Evolutionary conservation across 2,113 vertebrate species (phyloP), one percentile per base, ranked within the genome.

Genomic region (Equus przewalskii): DNA sequence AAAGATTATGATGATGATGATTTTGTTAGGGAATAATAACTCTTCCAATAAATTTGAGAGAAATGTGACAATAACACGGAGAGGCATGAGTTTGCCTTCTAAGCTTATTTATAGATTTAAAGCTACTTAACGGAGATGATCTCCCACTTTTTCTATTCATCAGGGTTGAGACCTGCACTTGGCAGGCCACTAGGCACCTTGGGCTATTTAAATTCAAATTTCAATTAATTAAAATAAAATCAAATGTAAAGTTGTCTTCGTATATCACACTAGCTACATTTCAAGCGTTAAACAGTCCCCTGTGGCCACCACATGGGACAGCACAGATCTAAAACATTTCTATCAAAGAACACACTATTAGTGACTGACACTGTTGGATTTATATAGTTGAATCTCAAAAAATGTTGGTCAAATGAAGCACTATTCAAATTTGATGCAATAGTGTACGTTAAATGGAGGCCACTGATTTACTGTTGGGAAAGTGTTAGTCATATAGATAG

Each of bases 11-110:
- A 79, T 41, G 33, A 16, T 69, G 28, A 73, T 58, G 1, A 51
- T 85, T 93, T 78, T 89, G 24, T 72, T 56, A 80, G 41, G 22
- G 9, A 73, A 81, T 54, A 58, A 49, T 12, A 67, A 28, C 85
- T 80, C 46, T 94, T 94, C 60, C 87, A 36, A 44, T 85, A 94
- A 89, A 82, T 93, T 76, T 19, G 91, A 85, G 7, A 62, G n/a
- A 70, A 94, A 69, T 46, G 3, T 82, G 24, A 49, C 6, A n/a
- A 49, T 80, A 75, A 95, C 11, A 73, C 2, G 51, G 49, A 75
- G 10, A 75, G 10, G 8, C 13, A 88, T 4, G 22, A 46, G 18
- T 81, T 70, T 91, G 49, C 13, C 24, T 21, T 72, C 54, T 73
- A 75, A 62, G 41, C 18, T 81, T 83, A 82, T 49, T 49, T 86